Percentiles rank a stretch among this genome's conserved stretches.
These are phyloP conservation scores for Entomobrya multifasciata DNA, from an alignment of 2,888 invertebrate genomes.

Conservation along the genomic window DNA sequence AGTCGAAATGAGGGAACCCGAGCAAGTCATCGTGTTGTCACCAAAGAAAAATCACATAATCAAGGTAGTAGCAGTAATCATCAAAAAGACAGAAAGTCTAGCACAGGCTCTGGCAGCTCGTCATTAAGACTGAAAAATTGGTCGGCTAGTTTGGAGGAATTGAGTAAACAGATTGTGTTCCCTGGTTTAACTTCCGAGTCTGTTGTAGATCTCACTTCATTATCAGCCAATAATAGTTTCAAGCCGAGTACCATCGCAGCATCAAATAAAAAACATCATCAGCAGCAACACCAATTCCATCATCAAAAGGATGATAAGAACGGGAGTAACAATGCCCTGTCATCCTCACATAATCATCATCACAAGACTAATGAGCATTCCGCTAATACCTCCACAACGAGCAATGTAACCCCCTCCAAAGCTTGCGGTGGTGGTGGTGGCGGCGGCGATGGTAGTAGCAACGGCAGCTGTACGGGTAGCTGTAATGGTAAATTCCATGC, in stretches of 20 bases:
- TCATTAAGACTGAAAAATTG: slow-evolving; percentile 77
- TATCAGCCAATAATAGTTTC: slow-evolving; percentile 69
- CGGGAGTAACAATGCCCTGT: slow-evolving; percentile 24
- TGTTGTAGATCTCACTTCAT: slow-evolving; percentile 76
- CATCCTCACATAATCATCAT: slow-evolving; percentile 57
- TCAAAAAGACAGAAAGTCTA: slow-evolving; percentile 55
- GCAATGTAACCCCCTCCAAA: too few species aligned
- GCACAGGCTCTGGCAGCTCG: slow-evolving; percentile 58
- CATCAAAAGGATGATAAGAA: slow-evolving; percentile 28
- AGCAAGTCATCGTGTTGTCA: slow-evolving; percentile 71
- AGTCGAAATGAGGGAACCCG: slow-evolving; percentile 72
- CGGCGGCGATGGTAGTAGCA: slow-evolving; percentile 36
- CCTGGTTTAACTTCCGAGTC: slow-evolving; percentile 76
- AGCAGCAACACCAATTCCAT: neutral
- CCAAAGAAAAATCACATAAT: slow-evolving; percentile 71
- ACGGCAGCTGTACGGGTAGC: slow-evolving; percentile 53
- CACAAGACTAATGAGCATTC: slow-evolving; percentile 44
- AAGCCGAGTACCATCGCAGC: slow-evolving; percentile 58
- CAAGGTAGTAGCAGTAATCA: slow-evolving; percentile 3
- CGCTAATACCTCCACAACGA: slow-evolving; percentile 43
- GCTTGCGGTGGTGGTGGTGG: slow-evolving; percentile 33
- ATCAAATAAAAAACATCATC: slow-evolving; percentile 35
- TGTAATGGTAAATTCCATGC: slow-evolving; percentile 64
- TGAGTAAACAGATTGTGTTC: slow-evolving; percentile 79
- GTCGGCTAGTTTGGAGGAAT: slow-evolving; percentile 79